These are phyloP conservation scores for Cyclophora albipunctata DNA, from an alignment of 2,888 invertebrate genomes.

Conservation along the genomic window DNA sequence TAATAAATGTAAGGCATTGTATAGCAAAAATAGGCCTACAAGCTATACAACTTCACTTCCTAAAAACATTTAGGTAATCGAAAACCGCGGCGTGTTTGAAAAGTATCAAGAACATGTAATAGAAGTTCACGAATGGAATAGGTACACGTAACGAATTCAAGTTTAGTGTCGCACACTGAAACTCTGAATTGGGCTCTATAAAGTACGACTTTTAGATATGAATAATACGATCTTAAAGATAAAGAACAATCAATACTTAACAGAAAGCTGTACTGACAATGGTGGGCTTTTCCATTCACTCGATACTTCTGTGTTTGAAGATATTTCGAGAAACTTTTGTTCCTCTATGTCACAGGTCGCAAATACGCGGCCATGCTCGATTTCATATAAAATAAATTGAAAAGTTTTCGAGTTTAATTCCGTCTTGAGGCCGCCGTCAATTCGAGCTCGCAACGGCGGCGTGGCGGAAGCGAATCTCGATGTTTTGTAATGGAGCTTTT, in stretches of 20 bases:
- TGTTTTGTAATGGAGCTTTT: conserved; percentile 77
- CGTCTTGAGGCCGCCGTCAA: conserved; percentile 55
- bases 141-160: conserved; percentile 62
- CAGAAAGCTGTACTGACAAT: background rate
- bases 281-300: background rate
- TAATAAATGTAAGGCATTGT: too few species aligned
- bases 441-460: conserved; percentile 56
- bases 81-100: background rate
- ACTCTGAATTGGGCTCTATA: conserved; percentile 26
- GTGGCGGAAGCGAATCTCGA: conserved; percentile 73
- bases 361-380: conserved; percentile 46
- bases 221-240: background rate
- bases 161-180: conserved; percentile 54
- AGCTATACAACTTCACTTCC: too few species aligned
- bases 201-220: background rate
- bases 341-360: conserved; percentile 32
- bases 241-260: background rate
- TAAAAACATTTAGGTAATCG: too few species aligned
- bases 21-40: too few species aligned
- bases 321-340: conserved; percentile 24
- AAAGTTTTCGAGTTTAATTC: conserved; percentile 69
- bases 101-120: conserved; percentile 27
- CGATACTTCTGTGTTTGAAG: background rate
- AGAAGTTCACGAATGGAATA: conserved; percentile 38
- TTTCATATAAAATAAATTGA: conserved; percentile 66